These are phyloP conservation scores for Tupaia tana DNA, from an alignment of 2,113 vertebrate genomes.

Conservation along the genomic window DNA sequence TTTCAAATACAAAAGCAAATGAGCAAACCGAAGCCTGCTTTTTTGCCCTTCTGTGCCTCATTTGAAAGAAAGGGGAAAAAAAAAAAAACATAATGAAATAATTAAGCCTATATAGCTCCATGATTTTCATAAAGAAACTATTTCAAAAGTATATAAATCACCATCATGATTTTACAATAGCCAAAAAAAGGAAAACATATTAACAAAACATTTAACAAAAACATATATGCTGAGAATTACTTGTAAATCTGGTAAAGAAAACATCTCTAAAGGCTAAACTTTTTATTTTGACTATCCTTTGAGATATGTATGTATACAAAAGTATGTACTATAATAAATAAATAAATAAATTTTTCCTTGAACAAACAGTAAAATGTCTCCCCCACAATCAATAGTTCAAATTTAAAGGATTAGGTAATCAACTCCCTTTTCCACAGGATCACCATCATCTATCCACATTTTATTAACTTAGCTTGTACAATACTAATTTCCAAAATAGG, in stretches of 20 bases:
- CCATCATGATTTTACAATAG: not conserved
- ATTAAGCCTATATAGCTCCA: not conserved
- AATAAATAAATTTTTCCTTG: not conserved
- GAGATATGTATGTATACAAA: not conserved
- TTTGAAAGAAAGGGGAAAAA: too few relatives aligned
- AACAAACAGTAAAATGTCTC: conserved; percentile 1
- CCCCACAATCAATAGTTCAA: not conserved
- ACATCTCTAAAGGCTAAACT: not conserved
- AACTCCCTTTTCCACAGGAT: conserved; percentile 14
- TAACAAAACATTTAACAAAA: conserved; percentile 34
- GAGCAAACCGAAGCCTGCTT: too few relatives aligned
- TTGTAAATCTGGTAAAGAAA: not conserved
- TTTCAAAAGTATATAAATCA: not conserved
- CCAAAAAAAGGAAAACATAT: not conserved
- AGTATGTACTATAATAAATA: too few relatives aligned
- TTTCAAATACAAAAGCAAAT: too few relatives aligned
- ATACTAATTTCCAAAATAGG: conserved; percentile 19
- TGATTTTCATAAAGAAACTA: conserved; percentile 27
- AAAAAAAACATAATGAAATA: not conserved
- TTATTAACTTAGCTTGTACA: conserved; percentile 35
- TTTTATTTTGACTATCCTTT: not conserved
- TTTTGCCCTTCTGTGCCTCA: too few relatives aligned
- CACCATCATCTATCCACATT: not conserved
- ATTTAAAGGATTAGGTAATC: not conserved
- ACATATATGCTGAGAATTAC: not conserved